phyloP scores from a whole-genome alignment of 2,113 vertebrate genomes.

The Catagonus wagneri region DNA sequence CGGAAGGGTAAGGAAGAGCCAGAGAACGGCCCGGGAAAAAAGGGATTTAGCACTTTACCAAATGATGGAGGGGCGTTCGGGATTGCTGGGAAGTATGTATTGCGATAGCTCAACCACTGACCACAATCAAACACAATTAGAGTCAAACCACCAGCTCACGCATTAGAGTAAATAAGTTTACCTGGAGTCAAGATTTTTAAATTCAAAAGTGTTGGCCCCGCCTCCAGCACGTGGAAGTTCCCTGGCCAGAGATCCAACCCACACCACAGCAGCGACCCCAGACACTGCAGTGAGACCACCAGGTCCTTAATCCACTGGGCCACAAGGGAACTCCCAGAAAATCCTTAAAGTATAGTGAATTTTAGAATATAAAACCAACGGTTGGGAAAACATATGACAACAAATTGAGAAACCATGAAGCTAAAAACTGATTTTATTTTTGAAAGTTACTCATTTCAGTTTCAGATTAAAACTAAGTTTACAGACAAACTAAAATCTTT shows the following conservation, averaged over 20 bases:
- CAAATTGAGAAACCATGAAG: neutral
- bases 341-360: neutral
- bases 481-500: neutral
- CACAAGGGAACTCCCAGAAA: neutral
- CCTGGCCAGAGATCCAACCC: too few species aligned
- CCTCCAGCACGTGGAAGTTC: too few species aligned
- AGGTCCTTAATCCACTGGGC: too few species aligned
- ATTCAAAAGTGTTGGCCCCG: neutral
- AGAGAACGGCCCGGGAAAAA: neutral
- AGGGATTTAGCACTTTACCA: neutral
- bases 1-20: neutral
- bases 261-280: too few species aligned
- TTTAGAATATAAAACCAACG: neutral
- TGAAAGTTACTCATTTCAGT: neutral
- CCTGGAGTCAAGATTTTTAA: neutral
- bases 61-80: neutral
- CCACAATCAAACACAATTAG: neutral
- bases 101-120: neutral
- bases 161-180: neutral
- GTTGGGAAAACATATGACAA: neutral
- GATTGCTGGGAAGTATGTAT: neutral
- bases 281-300: too few species aligned
- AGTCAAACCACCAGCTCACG: neutral
- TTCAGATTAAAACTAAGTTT: neutral
- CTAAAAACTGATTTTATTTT: neutral